Evolutionary conservation across 2,888 invertebrate genomes (phyloP).

Genomic region (Pollenia angustigena): DNA sequence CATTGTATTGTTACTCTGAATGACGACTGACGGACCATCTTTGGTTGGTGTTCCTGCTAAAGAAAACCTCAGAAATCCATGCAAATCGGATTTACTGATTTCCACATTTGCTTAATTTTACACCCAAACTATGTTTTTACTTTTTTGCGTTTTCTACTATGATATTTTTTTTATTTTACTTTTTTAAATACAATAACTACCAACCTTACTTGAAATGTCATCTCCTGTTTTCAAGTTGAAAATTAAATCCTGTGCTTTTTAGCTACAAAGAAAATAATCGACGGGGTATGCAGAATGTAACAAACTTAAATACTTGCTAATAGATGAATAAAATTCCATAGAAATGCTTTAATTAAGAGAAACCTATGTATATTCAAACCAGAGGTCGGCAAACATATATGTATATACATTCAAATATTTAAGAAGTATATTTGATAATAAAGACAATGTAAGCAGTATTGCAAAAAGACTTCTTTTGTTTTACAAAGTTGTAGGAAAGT

Average conservation of each 20-base stretch:
- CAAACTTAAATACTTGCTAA: not conserved
- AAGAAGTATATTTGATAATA: too few relatives aligned
- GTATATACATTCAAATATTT: too few relatives aligned
- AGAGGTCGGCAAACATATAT: too few relatives aligned
- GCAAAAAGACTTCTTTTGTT: too few relatives aligned
- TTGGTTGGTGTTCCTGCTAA: constrained; percentile 44
- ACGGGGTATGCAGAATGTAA: not conserved
- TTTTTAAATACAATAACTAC: not conserved
- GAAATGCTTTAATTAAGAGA: too few relatives aligned
- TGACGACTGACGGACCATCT: constrained; percentile 2
- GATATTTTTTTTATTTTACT: not conserved
- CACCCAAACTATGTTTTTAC: constrained; percentile 30
- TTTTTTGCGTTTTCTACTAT: constrained; percentile 10
- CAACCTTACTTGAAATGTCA: constrained; percentile 45
- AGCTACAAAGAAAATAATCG: not conserved
- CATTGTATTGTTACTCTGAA: constrained; percentile 34
- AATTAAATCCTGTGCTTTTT: constrained; percentile 25
- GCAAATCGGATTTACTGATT: constrained; percentile 83
- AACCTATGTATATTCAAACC: too few relatives aligned
- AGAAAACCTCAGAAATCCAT: constrained; percentile 81
- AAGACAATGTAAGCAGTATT: too few relatives aligned
- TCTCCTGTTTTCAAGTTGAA: constrained; percentile 20
- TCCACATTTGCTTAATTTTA: constrained; percentile 75
- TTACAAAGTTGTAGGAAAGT: too few relatives aligned
- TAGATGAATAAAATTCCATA: too few relatives aligned